These are phyloP conservation scores for Corythoichthys intestinalis DNA, from an alignment of 2,113 vertebrate species.

Conservation along the genomic window DNA sequence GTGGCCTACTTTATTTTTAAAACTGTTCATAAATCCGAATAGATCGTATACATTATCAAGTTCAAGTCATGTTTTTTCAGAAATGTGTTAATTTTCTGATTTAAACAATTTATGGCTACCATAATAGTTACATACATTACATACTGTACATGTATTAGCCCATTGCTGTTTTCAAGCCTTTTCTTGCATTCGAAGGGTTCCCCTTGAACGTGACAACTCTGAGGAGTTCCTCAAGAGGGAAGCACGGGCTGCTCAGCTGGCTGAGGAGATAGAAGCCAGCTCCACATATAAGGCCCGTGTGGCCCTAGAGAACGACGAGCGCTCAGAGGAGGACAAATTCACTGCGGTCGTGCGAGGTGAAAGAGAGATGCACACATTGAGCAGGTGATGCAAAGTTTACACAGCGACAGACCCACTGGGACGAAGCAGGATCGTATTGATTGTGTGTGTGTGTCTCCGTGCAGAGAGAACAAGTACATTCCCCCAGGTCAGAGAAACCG, in stretches of 20 bases:
- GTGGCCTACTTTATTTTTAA: too few relatives aligned
- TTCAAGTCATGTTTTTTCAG: too few relatives aligned
- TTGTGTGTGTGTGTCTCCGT: background rate
- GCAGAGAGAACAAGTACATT: constrained; percentile 96
- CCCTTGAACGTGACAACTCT: constrained; percentile 94
- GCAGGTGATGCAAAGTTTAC: constrained; percentile 73
- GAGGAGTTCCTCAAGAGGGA: constrained; percentile 97
- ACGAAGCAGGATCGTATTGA: background rate
- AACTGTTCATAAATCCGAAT: too few relatives aligned
- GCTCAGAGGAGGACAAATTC: constrained; percentile 95
- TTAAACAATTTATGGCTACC: too few relatives aligned
- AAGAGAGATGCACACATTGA: constrained; percentile 80
- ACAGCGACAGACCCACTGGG: background rate
- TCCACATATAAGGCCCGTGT: constrained; percentile 93
- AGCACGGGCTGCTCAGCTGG: constrained; percentile 92
- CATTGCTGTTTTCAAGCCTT: constrained; percentile 23
- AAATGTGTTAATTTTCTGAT: too few relatives aligned
- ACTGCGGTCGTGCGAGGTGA: constrained; percentile 91
- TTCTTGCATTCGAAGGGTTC: constrained; percentile 75
- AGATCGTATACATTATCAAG: too few relatives aligned
- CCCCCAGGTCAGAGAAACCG: constrained; percentile 93
- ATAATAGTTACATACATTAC: too few relatives aligned
- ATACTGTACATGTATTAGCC: background rate
- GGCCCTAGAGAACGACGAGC: constrained; percentile 95
- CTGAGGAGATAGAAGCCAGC: constrained; percentile 98